phyloP scores from a whole-genome alignment of 2,888 invertebrate genomes.

The Pyrocoelia pectoralis region DNA sequence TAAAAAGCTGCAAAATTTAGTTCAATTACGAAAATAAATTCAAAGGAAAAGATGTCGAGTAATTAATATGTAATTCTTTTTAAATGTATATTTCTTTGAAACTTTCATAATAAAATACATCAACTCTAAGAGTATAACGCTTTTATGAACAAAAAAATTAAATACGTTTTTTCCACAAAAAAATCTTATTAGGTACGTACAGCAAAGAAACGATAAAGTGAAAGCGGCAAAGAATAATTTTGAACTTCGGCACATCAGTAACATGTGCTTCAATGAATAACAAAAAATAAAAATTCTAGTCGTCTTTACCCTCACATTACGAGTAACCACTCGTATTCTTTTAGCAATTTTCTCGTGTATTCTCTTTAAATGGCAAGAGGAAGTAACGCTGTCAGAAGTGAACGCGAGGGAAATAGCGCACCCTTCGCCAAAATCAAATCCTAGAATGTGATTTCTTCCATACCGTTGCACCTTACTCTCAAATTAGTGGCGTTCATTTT shows the following conservation, averaged over 20 bases:
- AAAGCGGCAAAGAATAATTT: background rate
- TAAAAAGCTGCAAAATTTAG: too few species aligned
- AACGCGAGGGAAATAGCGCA: constrained; percentile 26
- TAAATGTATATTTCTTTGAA: too few species aligned
- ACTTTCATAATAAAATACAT: background rate
- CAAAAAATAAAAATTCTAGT: constrained; percentile 30
- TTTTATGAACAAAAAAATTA: background rate
- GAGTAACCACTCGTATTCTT: constrained; percentile 13
- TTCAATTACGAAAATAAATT: background rate
- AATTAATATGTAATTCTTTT: background rate
- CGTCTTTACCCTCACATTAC: constrained; percentile 16
- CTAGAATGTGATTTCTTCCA: constrained; percentile 31
- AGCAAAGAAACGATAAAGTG: background rate
- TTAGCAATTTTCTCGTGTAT: constrained; percentile 28
- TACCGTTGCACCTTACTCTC: constrained; percentile 21
- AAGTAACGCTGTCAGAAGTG: constrained; percentile 25
- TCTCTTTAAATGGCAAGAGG: constrained; percentile 26
- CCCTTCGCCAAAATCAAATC: constrained; percentile 29
- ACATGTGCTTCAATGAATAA: constrained; percentile 24
- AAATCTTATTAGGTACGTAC: background rate
- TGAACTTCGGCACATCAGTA: constrained; percentile 13
- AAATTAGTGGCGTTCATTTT: constrained; percentile 19
- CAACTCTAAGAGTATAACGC: background rate
- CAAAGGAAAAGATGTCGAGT: background rate
- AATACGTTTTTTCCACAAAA: background rate